phyloP scores from a whole-genome alignment of 2,888 invertebrate species.

The Trichopoda pennipes region DNA sequence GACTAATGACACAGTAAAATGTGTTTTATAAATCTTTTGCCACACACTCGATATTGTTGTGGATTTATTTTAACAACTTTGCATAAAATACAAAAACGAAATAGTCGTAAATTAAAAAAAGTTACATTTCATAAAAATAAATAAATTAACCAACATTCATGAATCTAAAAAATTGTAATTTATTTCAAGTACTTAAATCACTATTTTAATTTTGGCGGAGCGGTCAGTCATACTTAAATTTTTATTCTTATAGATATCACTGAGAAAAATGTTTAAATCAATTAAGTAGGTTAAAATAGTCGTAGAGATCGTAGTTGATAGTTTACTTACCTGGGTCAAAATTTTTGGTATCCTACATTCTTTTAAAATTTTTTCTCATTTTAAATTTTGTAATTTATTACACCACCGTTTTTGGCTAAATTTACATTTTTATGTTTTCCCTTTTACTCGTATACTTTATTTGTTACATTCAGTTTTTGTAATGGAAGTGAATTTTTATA shows the following conservation, averaged over 20 bases:
- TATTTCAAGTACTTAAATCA: too few relatives aligned
- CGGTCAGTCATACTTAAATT: too few relatives aligned
- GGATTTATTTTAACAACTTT: constrained; percentile 60
- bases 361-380: constrained; percentile 7
- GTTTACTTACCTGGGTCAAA: background rate
- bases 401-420: constrained; percentile 61
- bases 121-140: background rate
- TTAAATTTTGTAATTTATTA: constrained; percentile 59
- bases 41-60: constrained; percentile 57
- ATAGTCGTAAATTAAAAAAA: background rate
- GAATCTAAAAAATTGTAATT: too few relatives aligned
- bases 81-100: constrained; percentile 9
- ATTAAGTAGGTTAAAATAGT: background rate
- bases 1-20: constrained; percentile 40
- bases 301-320: background rate
- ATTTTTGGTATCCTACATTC: background rate
- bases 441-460: constrained; percentile 42
- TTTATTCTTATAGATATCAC: too few relatives aligned
- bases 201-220: too few relatives aligned
- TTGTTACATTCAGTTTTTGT: constrained; percentile 28
- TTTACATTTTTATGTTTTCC: constrained; percentile 56
- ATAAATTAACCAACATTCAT: background rate
- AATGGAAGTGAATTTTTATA: constrained; percentile 46
- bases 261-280: background rate
- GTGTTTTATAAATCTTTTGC: constrained; percentile 22